These are phyloP conservation scores for Brenthis ino DNA, from an alignment of 2,888 invertebrate species.

Conservation along the genomic window DNA sequence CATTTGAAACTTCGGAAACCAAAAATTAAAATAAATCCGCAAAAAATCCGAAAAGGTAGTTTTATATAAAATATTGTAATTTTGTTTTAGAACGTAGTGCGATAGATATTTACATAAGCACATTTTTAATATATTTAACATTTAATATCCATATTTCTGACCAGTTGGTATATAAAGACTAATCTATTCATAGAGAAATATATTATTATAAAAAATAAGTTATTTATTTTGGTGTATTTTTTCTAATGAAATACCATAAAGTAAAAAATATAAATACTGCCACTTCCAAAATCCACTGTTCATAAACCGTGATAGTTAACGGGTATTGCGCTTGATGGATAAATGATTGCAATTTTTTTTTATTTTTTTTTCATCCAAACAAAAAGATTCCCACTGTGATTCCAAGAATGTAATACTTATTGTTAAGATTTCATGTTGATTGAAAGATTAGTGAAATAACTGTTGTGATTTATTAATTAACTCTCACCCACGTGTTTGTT, in stretches of 20 bases:
- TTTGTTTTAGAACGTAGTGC: neutral
- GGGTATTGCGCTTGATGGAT: conserved; percentile 73
- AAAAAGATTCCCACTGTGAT: conserved; percentile 29
- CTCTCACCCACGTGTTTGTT: too few relatives aligned
- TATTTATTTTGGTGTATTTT: neutral
- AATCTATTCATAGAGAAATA: too few relatives aligned
- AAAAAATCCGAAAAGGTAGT: too few relatives aligned
- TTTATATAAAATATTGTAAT: too few relatives aligned
- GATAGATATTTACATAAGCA: neutral
- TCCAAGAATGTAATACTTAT: conserved; percentile 22
- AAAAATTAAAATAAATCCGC: too few relatives aligned
- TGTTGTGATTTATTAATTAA: conserved; percentile 10
- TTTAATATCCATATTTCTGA: too few relatives aligned
- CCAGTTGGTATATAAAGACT: too few relatives aligned
- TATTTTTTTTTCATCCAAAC: conserved; percentile 34
- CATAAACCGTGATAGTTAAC: conserved; percentile 58
- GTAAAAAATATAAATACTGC: neutral
- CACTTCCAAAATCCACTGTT: conserved; percentile 2
- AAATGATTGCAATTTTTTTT: conserved; percentile 70
- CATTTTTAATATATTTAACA: too few relatives aligned
- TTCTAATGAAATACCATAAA: neutral
- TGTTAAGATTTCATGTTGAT: conserved; percentile 17
- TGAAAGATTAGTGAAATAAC: conserved; percentile 13
- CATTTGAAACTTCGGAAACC: too few relatives aligned
- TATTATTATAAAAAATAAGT: neutral